Evolutionary conservation across 1,140 invertebrate genomes (phyloP).

Genomic region (Rhopalosiphum maidis): DNA sequence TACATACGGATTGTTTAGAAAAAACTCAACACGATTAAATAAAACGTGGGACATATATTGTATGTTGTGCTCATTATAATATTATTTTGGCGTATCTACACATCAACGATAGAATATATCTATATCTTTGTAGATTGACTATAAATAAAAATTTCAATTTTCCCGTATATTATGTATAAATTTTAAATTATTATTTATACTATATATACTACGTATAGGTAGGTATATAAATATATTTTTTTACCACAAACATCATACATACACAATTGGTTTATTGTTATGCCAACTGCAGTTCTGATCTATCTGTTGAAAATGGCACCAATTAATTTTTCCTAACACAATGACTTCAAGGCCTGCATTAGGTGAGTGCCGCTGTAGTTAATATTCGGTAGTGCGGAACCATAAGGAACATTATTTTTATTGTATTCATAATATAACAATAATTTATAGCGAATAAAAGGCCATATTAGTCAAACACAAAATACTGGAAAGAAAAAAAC

Average conservation of each 20-base stretch:
- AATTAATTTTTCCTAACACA: slow-evolving; percentile 52
- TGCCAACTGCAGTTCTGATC: slow-evolving; percentile 47
- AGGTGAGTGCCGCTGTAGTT: slow-evolving; percentile 22
- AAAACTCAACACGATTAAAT: neutral
- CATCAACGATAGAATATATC: neutral
- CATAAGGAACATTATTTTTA: slow-evolving; percentile 30
- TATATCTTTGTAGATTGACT: neutral
- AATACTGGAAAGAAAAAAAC: slow-evolving; percentile 26
- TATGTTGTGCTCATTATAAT: neutral
- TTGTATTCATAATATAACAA: slow-evolving; percentile 4
- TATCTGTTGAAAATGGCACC: slow-evolving; percentile 47
- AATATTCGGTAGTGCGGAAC: slow-evolving; percentile 51
- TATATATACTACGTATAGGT: neutral
- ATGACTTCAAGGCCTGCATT: slow-evolving; percentile 50
- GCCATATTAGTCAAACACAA: slow-evolving; percentile 1
- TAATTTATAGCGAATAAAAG: slow-evolving; percentile 26
- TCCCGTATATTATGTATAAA: neutral
- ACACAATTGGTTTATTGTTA: slow-evolving; percentile 44
- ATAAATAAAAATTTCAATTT: slow-evolving; percentile 30
- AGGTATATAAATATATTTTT: neutral
- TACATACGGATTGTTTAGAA: neutral
- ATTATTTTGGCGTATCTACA: slow-evolving; percentile 22
- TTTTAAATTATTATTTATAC: neutral
- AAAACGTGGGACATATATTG: neutral
- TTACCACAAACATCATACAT: slow-evolving; percentile 6